Evolutionary conservation across 2,888 invertebrate species (phyloP).

Genomic region (Tiphia femorata): DNA sequence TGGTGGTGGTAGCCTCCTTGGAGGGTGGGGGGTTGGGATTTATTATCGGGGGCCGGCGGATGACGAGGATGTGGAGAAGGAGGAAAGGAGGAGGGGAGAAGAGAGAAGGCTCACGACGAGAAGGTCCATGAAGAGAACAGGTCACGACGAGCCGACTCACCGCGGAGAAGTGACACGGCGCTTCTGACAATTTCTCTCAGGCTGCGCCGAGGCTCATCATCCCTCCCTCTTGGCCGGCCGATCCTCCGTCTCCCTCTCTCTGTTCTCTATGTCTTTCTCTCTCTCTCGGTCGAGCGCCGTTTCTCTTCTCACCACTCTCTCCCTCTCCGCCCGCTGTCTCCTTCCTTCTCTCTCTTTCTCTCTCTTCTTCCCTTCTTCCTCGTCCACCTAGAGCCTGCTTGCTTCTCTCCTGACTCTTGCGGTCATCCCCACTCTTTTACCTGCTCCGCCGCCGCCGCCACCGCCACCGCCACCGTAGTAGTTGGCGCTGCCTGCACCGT

Average conservation of each 20-base stretch:
- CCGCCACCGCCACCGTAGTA: too few species aligned
- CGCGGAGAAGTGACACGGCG: conserved; percentile 53
- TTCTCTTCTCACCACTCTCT: not conserved
- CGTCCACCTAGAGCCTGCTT: not conserved
- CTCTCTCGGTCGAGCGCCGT: not conserved
- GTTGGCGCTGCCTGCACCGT: conserved; percentile 11
- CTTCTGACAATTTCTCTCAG: conserved; percentile 58
- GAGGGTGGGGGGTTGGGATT: not conserved
- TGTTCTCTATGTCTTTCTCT: not conserved
- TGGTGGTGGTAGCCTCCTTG: too few species aligned
- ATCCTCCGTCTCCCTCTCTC: not conserved
- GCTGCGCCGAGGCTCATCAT: conserved; percentile 54
- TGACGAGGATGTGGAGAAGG: not conserved
- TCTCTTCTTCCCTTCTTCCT: not conserved
- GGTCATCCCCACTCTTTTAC: conserved; percentile 38
- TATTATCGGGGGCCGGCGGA: not conserved
- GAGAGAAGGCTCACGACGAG: not conserved
- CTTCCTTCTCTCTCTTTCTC: conserved; percentile 2
- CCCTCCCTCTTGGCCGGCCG: conserved; percentile 38
- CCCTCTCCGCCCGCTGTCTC: not conserved
- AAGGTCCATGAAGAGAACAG: conserved; percentile 14
- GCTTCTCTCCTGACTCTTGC: conserved; percentile 23
- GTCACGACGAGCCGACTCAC: conserved; percentile 42
- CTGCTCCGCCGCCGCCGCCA: conserved; percentile 1
- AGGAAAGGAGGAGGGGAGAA: not conserved